Conservation (phyloP, 2,888 invertebrate genomes). For the Apomyelois bistriatella region DNA sequence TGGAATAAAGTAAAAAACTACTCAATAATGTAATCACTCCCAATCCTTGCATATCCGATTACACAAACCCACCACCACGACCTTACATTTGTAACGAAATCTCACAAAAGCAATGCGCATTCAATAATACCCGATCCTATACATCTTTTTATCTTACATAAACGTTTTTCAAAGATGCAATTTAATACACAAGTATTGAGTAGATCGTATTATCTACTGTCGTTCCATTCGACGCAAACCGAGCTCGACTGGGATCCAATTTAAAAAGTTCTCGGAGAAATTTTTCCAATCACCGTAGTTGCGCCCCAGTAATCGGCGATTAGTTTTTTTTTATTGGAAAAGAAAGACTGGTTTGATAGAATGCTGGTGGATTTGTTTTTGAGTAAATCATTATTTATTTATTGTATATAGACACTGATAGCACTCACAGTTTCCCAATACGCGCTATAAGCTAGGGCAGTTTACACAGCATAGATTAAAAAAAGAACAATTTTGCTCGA, state of each 20-base stretch:
- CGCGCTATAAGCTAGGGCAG: too few relatives aligned
- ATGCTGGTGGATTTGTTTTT: not conserved
- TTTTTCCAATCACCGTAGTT: slow-evolving; percentile 71
- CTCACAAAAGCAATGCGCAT: slow-evolving; percentile 6
- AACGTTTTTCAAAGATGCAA: slow-evolving; percentile 69
- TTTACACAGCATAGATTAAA: too few relatives aligned
- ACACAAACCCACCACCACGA: not conserved
- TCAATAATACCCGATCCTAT: slow-evolving; percentile 12
- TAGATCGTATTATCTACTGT: slow-evolving; percentile 66
- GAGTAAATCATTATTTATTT: not conserved
- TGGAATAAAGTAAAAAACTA: too few relatives aligned
- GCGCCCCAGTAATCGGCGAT: slow-evolving; percentile 60
- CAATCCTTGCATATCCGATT: not conserved
- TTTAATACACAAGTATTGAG: slow-evolving; percentile 62
- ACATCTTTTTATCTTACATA: slow-evolving; percentile 43
- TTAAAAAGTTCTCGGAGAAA: slow-evolving; percentile 72
- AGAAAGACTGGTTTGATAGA: not conserved
- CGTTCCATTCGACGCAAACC: slow-evolving; percentile 59
- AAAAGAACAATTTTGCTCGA: too few relatives aligned
- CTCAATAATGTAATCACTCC: too few relatives aligned
- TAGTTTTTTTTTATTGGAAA: slow-evolving; percentile 43
- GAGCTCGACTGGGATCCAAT: slow-evolving; percentile 69
- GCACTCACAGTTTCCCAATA: too few relatives aligned
- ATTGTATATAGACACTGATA: not conserved
- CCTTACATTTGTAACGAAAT: not conserved